phyloP scores from a whole-genome alignment of 2,113 vertebrate genomes.

The Rhinolophus sinicus region DNA sequence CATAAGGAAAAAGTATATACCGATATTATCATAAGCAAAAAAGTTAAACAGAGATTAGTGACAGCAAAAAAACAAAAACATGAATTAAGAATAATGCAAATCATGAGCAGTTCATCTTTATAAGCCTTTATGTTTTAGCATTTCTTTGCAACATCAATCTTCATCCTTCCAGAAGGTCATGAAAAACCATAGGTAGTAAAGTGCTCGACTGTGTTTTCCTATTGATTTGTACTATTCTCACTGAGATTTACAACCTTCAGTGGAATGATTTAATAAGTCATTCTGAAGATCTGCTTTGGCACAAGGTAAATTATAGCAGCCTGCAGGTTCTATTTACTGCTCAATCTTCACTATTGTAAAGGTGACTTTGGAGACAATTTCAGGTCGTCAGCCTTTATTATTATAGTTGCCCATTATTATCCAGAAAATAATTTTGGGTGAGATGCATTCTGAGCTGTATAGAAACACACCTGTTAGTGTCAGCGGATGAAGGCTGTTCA shows the following conservation, averaged over 20 bases:
- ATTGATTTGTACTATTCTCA: conserved; percentile 58
- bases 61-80: not conserved
- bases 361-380: conserved; percentile 63
- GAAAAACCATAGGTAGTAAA: conserved; percentile 47
- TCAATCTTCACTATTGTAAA: conserved; percentile 25
- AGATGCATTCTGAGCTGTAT: conserved; percentile 50
- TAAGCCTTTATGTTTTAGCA: not conserved
- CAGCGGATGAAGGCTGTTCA: not conserved
- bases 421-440: conserved; percentile 46
- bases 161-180: conserved; percentile 13
- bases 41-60: not conserved
- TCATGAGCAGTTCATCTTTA: not conserved
- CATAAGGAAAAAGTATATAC: not conserved
- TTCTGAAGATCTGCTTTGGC: conserved; percentile 58
- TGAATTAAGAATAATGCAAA: conserved; percentile 42
- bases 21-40: not conserved
- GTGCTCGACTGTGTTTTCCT: conserved; percentile 45
- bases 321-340: conserved; percentile 35
- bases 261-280: conserved; percentile 59
- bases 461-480: conserved; percentile 18
- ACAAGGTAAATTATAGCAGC: conserved; percentile 45
- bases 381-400: not conserved
- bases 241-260: conserved; percentile 62
- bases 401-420: conserved; percentile 30
- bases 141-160: conserved; percentile 60